phyloP scores from a whole-genome alignment of 1,140 invertebrate species.

The Zaprionus capensis region DNA sequence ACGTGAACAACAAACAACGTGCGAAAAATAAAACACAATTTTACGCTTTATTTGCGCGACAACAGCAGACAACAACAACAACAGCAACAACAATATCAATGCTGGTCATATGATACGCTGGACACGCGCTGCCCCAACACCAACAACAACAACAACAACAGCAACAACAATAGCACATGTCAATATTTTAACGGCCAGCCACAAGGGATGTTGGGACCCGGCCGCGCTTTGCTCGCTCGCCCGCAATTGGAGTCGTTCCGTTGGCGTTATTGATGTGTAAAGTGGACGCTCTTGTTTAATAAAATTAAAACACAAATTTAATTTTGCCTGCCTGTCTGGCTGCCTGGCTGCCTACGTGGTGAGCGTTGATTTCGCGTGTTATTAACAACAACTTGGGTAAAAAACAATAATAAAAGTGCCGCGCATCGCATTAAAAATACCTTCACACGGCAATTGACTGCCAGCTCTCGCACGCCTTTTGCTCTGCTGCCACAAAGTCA shows the following conservation, averaged over 20 bases:
- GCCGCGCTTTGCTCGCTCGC: conserved; percentile 18
- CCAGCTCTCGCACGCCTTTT: conserved; percentile 2
- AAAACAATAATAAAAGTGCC: conserved; percentile 31
- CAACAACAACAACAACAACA: neutral
- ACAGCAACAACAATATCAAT: conserved; percentile 45
- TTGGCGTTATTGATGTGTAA: conserved; percentile 73
- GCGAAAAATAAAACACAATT: conserved; percentile 66
- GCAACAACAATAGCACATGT: conserved; percentile 41
- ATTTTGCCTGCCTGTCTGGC: conserved; percentile 17
- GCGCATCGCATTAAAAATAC: conserved; percentile 11
- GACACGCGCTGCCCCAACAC: conserved; percentile 1
- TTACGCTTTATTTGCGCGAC: conserved; percentile 73
- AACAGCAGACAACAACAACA: conserved; percentile 26
- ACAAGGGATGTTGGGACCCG: conserved; percentile 47
- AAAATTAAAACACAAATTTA: conserved; percentile 79
- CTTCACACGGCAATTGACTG: conserved; percentile 13
- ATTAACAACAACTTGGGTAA: conserved; percentile 16
- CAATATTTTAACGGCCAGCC: conserved; percentile 73
- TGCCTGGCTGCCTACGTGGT: conserved; percentile 14
- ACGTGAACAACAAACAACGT: conserved; percentile 45
- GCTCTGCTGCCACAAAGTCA: conserved; percentile 20
- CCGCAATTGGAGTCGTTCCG: conserved; percentile 31
- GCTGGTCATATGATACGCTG: conserved; percentile 59
- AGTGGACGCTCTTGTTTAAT: conserved; percentile 73
- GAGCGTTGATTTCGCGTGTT: conserved; percentile 36